Evolutionary conservation across 2,888 invertebrate genomes (phyloP).

Genomic region (Aphelenchoides bicaudatus): DNA sequence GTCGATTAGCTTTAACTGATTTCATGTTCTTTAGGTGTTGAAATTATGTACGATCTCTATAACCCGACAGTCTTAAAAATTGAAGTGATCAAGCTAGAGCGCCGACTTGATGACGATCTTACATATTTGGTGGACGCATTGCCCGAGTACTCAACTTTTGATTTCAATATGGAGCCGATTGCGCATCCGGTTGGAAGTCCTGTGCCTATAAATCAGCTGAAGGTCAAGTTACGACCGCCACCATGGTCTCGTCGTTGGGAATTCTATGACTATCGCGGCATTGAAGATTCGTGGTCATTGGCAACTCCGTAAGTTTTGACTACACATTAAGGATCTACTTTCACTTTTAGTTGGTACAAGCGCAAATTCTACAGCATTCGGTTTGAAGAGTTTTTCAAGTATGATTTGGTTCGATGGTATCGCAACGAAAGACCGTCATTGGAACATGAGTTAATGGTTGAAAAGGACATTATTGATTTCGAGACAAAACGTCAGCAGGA

Average conservation of each 20-base stretch:
- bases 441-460: slow-evolving; percentile 46
- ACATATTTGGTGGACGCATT: slow-evolving; percentile 77
- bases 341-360: slow-evolving; percentile 41
- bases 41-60: slow-evolving; percentile 80
- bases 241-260: slow-evolving; percentile 88
- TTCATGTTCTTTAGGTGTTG: slow-evolving; percentile 64
- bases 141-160: slow-evolving; percentile 85
- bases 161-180: slow-evolving; percentile 84
- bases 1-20: slow-evolving; percentile 4
- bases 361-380: slow-evolving; percentile 50
- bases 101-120: slow-evolving; percentile 82
- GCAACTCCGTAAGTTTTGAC: slow-evolving; percentile 33
- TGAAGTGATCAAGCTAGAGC: slow-evolving; percentile 85
- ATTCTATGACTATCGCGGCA: slow-evolving; percentile 46
- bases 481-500: slow-evolving; percentile 47
- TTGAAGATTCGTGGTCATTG: slow-evolving; percentile 52
- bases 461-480: slow-evolving; percentile 37
- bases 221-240: slow-evolving; percentile 66
- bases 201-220: slow-evolving; percentile 72
- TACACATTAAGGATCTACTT: not conserved
- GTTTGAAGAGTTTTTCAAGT: slow-evolving; percentile 50
- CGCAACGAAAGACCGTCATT: slow-evolving; percentile 41
- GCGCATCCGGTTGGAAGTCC: slow-evolving; percentile 72
- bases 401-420: slow-evolving; percentile 52
- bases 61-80: slow-evolving; percentile 85